Evolutionary conservation across 2,113 vertebrate genomes (phyloP).

Genomic region (Pachycephala philippinensis): DNA sequence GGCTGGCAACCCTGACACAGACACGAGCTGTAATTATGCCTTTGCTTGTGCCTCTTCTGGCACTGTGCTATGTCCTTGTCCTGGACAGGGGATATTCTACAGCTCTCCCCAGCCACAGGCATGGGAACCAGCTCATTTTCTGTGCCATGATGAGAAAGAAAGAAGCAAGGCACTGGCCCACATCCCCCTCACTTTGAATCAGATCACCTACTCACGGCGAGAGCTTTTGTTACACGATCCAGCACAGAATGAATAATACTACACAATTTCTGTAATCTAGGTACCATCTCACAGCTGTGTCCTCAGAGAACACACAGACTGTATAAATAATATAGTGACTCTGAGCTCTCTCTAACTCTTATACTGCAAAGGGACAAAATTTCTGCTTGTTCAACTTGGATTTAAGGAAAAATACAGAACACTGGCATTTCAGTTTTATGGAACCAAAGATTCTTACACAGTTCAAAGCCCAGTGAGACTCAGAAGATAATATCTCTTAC

Average conservation of each 20-base stretch:
- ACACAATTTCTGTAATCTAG: not conserved
- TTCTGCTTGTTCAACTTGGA: not conserved
- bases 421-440: not conserved
- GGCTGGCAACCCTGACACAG: not conserved
- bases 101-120: not conserved
- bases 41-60: not conserved
- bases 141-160: not conserved
- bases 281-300: not conserved
- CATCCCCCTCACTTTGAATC: not conserved
- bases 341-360: not conserved
- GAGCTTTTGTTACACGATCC: not conserved
- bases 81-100: not conserved
- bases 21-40: not conserved
- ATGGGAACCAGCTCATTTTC: not conserved
- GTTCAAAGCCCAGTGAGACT: not conserved
- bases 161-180: not conserved
- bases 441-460: not conserved
- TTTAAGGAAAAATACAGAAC: not conserved
- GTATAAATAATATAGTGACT: not conserved
- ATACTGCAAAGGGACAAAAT: not conserved
- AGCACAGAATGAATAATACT: not conserved
- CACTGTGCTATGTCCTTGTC: not conserved
- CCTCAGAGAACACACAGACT: not conserved
- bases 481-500: not conserved
- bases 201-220: rapidly evolving